A percentile compares a stretch with the other conserved stretches of the same genome.
Evolutionary conservation across 2,113 vertebrate genomes (phyloP).

Genomic region (Myotis brandtii): DNA sequence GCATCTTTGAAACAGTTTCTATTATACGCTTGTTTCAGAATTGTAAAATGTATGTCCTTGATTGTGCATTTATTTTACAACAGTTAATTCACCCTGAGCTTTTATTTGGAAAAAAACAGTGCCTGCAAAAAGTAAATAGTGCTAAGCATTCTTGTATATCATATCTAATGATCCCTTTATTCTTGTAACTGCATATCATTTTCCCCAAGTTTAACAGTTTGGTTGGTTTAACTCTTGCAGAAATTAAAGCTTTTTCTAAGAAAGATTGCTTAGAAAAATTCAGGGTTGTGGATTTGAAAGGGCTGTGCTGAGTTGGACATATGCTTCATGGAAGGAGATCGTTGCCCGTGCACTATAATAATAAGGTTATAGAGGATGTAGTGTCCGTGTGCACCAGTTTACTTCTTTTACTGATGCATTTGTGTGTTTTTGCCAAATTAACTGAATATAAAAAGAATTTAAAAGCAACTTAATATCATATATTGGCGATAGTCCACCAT

Average conservation of each 20-base stretch:
- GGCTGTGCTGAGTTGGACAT: not conserved
- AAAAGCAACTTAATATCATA: not conserved
- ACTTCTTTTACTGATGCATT: not conserved
- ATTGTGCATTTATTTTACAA: slow-evolving; percentile 77
- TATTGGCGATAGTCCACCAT: not conserved
- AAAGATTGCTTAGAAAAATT: slow-evolving; percentile 51
- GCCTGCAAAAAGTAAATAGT: slow-evolving; percentile 64
- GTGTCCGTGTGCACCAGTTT: not conserved
- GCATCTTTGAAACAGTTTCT: slow-evolving; percentile 66
- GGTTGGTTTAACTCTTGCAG: slow-evolving; percentile 57
- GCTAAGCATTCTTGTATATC: slow-evolving; percentile 67
- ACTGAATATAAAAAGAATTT: not conserved
- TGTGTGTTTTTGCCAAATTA: slow-evolving; percentile 17
- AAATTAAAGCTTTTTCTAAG: slow-evolving; percentile 63
- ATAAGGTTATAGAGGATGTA: not conserved
- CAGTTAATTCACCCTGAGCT: slow-evolving; percentile 69
- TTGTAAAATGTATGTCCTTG: slow-evolving; percentile 77
- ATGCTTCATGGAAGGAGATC: not conserved
- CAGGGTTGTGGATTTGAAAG: slow-evolving; percentile 25
- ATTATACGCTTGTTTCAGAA: slow-evolving; percentile 72
- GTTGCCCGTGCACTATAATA: not conserved
- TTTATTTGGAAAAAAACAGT: slow-evolving; percentile 72
- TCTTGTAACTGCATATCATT: slow-evolving; percentile 47
- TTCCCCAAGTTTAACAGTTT: slow-evolving; percentile 59
- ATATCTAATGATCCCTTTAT: slow-evolving; percentile 71